Evolutionary conservation across 2,888 invertebrate genomes (phyloP), one percentile per base, ranked within the genome.

Genomic region (Agrotis ipsilon): DNA sequence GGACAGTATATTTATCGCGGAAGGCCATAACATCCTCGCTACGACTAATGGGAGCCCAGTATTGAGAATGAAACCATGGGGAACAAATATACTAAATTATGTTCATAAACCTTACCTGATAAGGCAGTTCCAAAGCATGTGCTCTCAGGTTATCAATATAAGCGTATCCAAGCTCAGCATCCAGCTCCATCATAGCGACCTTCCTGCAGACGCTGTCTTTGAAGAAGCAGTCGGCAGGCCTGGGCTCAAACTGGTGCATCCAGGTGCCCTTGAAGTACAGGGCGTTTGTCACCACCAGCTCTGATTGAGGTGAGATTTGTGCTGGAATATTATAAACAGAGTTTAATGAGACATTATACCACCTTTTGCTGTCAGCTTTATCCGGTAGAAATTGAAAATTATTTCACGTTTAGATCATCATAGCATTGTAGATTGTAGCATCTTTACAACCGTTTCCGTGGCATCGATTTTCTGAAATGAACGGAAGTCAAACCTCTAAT

Each of bases 221-320:
- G 76, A 94, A 91, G 92, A 98, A 98, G 84, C 97, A 97, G 49
- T 92, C 93, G 0, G 86, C 63, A 11, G 84, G 87, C 4, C 87
- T 89, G 16, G 91, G 89, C 82, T 97, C 94, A 84, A 98, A 98
- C 1, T 96, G 88, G 27, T 94, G 89, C 65, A 94, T 89, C 98
- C 98, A 98, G 1, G 88, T 87, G 54, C 97, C 97, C 89, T 97
- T 97, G 93, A 98, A 98, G 90, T 97, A 97, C 14, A 98, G 85
- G 0, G 97, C 97, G 78, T 97, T 97, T 0, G 97, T 94, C 19
- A 98, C 82, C 0, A 98, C 65, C 55, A 97, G 87, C 60, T 96
- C 94, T 0, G 97, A 94, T 6, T 96, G 89, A 0, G 96, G 90
- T 32, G 90, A 89, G 16, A 97, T 87, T 57, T 92, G 92, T 9